Base-by-base conservation (phyloP, 2,888 invertebrate genomes). In the Cosmorhoe ocellata region DNA sequence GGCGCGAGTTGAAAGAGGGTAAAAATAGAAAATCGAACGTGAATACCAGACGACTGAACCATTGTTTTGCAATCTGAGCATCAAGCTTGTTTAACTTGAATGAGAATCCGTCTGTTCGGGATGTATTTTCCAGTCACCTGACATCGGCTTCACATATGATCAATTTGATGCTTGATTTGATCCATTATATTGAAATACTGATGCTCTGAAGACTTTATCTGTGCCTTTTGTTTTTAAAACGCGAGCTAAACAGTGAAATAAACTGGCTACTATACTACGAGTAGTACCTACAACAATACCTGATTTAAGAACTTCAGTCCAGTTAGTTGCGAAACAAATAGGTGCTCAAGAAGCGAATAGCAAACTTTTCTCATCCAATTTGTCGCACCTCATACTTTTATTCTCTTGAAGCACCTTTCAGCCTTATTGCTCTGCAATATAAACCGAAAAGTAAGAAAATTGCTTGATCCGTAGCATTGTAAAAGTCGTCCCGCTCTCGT, bases 351-450 rank as follows among this genome's bases (percentile, higher is more conserved):
- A 60, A 61, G 69, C 68, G 65, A 78, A 79, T 72, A 77, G 74
- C 69, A 76, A 83, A 82, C 74, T 84, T 84, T 77, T 76, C 77
- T 77, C 75, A 84, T 86, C 81, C 84, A 87, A 87, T 87, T 87
- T 86, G 81, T 79, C 79, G 75, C 82, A 81, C 80, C 79, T 84
- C 76, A 79, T 77, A 79, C 74, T 83, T 86, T 84, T 85, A 84
- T 84, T 81, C 66, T 68, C 64, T 57, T 63, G 64, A 70, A 77
- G 71, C 71, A 73, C 77, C 74, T 76, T 73, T 74, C 74, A 74
- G 76, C 67, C 81, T 84, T 86, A 88, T 87, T 86, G 83, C 76
- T 64, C 66, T 62, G 75, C 75, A 72, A 79, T 74, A 78, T 70
- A 78, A 68, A 71, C 72, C 69, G 69, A 75, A 81, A 79, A 79